These are phyloP conservation scores for Mesocricetus auratus DNA, from an alignment of 2,113 vertebrate species.

Conservation along the genomic window DNA sequence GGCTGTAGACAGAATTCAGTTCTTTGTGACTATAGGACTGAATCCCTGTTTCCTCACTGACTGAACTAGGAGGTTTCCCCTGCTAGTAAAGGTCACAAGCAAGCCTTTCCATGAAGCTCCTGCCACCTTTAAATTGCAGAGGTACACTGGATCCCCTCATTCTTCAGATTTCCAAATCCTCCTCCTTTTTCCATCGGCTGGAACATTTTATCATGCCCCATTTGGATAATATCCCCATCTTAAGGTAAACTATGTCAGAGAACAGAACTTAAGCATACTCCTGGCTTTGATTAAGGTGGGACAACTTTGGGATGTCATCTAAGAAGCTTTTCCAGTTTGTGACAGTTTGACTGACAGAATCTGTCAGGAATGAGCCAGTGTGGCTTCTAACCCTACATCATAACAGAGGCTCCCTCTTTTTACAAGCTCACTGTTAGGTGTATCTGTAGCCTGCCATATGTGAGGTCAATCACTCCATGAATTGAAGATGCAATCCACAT, in stretches of 20 bases:
- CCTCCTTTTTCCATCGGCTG: not conserved
- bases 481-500: not conserved
- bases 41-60: not conserved
- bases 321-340: not conserved
- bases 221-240: not conserved
- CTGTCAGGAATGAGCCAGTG: not conserved
- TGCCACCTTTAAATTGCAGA: not conserved
- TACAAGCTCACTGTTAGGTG: not conserved
- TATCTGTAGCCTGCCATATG: fast-evolving
- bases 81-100: not conserved
- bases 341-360: not conserved
- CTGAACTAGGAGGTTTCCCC: not conserved
- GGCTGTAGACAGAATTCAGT: not conserved
- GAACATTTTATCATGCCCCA: not conserved
- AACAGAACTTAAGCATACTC: not conserved
- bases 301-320: not conserved
- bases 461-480: not conserved
- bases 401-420: not conserved
- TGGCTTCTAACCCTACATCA: not conserved
- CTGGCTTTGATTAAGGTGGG: not conserved
- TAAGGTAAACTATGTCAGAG: not conserved
- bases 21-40: not conserved
- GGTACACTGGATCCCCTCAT: not conserved
- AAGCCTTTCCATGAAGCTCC: not conserved
- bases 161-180: not conserved